phyloP scores from a whole-genome alignment of 2,888 invertebrate genomes.

The Ophion ellenae region DNA sequence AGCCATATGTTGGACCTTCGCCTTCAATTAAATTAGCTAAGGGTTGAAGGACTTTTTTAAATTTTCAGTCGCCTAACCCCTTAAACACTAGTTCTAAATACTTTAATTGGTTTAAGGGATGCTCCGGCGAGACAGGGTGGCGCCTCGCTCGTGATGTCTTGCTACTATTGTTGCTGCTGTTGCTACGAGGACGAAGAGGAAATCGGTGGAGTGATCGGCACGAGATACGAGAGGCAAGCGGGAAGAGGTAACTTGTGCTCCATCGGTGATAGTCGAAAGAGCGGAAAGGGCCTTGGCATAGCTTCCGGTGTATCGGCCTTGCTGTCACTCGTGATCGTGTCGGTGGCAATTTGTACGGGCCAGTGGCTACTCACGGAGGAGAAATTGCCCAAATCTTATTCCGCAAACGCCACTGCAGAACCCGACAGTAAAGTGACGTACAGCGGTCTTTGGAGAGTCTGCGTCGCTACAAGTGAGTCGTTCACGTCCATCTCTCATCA shows the following conservation, averaged over 20 bases:
- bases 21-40: too few species aligned
- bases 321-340: constrained; percentile 89
- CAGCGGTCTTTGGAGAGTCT: constrained; percentile 92
- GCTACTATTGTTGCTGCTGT: constrained; percentile 78
- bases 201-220: constrained; percentile 57
- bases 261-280: constrained; percentile 66
- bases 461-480: constrained; percentile 92
- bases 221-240: constrained; percentile 60
- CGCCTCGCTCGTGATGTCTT: constrained; percentile 79
- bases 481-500: constrained; percentile 1
- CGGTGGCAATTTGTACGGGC: constrained; percentile 90
- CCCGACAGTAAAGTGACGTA: constrained; percentile 90
- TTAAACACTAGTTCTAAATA: too few species aligned
- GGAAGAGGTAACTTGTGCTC: constrained; percentile 67
- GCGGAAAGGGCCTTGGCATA: constrained; percentile 78
- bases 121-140: constrained; percentile 76
- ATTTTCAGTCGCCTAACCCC: too few species aligned
- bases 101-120: constrained; percentile 70
- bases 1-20: too few species aligned
- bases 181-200: constrained; percentile 69
- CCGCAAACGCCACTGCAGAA: constrained; percentile 91
- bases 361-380: constrained; percentile 96
- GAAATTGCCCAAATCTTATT: constrained; percentile 89
- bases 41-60: too few species aligned
- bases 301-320: constrained; percentile 86